Percentiles rank a stretch among this genome's conserved stretches.
phyloP scores from a whole-genome alignment of 2,113 vertebrate genomes.

The Rhinoptilus africanus region DNA sequence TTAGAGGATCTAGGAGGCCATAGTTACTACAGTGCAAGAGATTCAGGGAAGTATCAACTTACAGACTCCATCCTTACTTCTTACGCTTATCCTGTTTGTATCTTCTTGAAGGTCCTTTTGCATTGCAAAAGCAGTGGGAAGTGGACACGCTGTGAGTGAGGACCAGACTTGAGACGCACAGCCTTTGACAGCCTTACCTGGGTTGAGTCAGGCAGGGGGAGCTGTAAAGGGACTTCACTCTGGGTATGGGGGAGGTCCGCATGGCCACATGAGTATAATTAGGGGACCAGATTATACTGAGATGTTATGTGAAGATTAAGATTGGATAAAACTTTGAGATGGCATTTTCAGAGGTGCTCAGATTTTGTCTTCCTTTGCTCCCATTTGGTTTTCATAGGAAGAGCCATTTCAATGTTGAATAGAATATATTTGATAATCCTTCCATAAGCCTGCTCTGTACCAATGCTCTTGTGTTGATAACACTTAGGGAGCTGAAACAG shows the following conservation, averaged over 20 bases:
- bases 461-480: neutral
- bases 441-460: neutral
- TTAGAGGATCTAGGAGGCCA: neutral
- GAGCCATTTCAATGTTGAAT: neutral
- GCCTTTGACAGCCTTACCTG: neutral
- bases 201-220: neutral
- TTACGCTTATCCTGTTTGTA: neutral
- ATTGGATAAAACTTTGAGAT: neutral
- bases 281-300: neutral
- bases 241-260: neutral
- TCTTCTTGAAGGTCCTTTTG: neutral
- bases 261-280: neutral
- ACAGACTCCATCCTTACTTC: neutral
- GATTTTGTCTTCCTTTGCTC: neutral
- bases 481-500: neutral
- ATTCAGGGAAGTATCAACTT: neutral
- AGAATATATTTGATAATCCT: neutral
- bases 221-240: neutral
- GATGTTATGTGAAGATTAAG: neutral
- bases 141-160: neutral
- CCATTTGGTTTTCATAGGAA: neutral
- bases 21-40: neutral
- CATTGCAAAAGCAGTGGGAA: neutral
- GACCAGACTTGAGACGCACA: neutral
- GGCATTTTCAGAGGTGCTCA: neutral